Base-by-base conservation (phyloP, 2,113 vertebrate genomes). In the Callipepla californica region DNA sequence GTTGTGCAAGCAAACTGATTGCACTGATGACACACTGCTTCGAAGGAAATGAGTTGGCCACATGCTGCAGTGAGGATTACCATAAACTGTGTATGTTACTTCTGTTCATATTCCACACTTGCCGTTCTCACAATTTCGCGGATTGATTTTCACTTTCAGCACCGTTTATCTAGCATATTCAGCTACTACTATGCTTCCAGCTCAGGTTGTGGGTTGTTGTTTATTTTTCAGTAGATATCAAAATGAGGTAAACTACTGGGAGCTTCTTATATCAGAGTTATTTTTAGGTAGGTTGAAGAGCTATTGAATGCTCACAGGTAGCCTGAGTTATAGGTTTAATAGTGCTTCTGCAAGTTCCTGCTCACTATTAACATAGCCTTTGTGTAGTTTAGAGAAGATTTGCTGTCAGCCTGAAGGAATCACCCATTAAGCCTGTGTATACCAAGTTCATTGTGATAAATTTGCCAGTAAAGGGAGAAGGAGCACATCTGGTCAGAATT, bases 11-110 rank as follows among this genome's bases (percentile, higher is more conserved):
- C 59, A 47, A 65, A 3, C 26, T n/a, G 59, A 20, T 50, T 82
- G 66, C 38, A 72, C 80, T 7, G 74, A 11, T 86, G 65, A 51
- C 77, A 51, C 1, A 6, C 85, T 88, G 73, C 28, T 81, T 68
- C 11, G 57, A 73, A 84, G 80, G 87, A 93, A 85, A 68, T 72
- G 82, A 80, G 80, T 26, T 83, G 87, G 57, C 80, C 73, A 42
- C 85, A 53, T 44, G 73, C 68, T 91, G 76, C 78, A 76, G 2
- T 34, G 34, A 85, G 40, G 65, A 80, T 28, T 50, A 28, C 45
- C 82, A 82, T 34, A 36, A 30, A 53, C 67, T 75, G 42, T 68
- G 7, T 62, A 21, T 72, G 32, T 63, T 68, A 61, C 36, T 79
- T 1, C 0, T 50, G 21, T 38, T 26, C 11, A 10, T 65, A 6